Evolutionary conservation across 2,888 invertebrate species (phyloP).

Genomic region (Xiphydria camelus): DNA sequence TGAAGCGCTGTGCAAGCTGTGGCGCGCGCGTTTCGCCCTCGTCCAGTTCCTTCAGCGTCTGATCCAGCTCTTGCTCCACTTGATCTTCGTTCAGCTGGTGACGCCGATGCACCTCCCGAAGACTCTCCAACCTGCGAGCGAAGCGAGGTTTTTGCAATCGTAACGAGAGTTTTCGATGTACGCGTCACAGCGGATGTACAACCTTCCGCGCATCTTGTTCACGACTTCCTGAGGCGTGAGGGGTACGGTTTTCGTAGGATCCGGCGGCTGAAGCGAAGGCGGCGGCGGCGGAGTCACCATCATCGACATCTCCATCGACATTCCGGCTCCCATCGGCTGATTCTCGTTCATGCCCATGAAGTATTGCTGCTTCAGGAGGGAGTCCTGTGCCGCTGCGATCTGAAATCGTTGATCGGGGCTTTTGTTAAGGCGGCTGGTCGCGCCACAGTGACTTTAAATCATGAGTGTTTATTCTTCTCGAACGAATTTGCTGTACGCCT

Average conservation of each 20-base stretch:
- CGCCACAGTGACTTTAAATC: too few species aligned
- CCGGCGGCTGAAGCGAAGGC: slow-evolving; percentile 50
- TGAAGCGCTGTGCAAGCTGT: slow-evolving; percentile 78
- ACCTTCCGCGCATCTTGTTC: slow-evolving; percentile 60
- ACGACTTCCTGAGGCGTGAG: slow-evolving; percentile 61
- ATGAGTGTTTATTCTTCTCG: too few species aligned
- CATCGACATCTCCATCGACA: slow-evolving; percentile 47
- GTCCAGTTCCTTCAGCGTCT: slow-evolving; percentile 59
- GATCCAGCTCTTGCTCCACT: slow-evolving; percentile 55
- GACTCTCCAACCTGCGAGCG: slow-evolving; percentile 60
- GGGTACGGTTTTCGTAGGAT: slow-evolving; percentile 52
- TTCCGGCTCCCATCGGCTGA: slow-evolving; percentile 38
- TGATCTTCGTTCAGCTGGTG: slow-evolving; percentile 62
- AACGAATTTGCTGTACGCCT: too few species aligned
- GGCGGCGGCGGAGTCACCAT: slow-evolving; percentile 55
- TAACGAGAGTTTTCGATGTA: neutral
- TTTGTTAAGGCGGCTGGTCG: too few species aligned
- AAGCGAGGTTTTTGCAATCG: neutral
- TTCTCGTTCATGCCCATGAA: slow-evolving; percentile 43
- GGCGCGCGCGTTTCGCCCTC: slow-evolving; percentile 65
- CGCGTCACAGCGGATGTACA: slow-evolving; percentile 8
- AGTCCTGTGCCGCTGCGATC: slow-evolving; percentile 60
- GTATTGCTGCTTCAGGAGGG: slow-evolving; percentile 56
- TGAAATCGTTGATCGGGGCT: too few species aligned
- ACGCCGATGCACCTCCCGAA: slow-evolving; percentile 64